Evolutionary conservation across 2,888 invertebrate species (phyloP), one percentile per base, ranked within the genome.

Genomic region (Drosophila imparisetae): DNA sequence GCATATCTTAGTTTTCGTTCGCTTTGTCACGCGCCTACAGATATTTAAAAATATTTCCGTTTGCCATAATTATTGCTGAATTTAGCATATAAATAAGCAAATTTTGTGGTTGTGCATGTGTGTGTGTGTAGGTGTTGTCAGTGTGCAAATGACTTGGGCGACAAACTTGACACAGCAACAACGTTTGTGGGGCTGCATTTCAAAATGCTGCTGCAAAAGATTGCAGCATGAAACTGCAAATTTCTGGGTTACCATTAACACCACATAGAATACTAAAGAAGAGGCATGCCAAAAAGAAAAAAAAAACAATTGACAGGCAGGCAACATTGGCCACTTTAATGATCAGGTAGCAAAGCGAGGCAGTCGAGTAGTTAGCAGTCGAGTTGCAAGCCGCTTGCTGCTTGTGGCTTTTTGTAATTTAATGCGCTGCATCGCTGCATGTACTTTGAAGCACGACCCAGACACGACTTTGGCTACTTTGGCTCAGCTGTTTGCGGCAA

Each of bases 171-270:
- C 63, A 49, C 70, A 62, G 55, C 75, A 57, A 55, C 60, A 36
- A 29, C 27, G 66, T 36, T 58, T 53, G 45, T 54, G 58, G 54
- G 13, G 63, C 58, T 63, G 63, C 52, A 75, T 67, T 75, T 85
- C 72, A 65, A 74, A 74, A 72, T 45, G 71, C 59, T 66, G 62
- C 60, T 36, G 59, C 65, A 29, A 38, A 49, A 65, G 73, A 78
- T 79, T 86, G 78, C 89, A 77, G 70, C 79, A 84, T 84, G 81
- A 89, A 75, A 71, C 80, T 76, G 76, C 82, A 84, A 71, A 62
- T 80, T 84, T 81, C 67, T 83, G 60, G 78, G 67, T 75, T 83
- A 76, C 69, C 63, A 75, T 79, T 78, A 66, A 72, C 62, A 65
- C 70, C 48, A 42, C 40, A 52, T 40, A 27, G 21, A 50, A 59